Conservation (phyloP, 2,797 vertebrate genomes). For the Spizella passerina region DNA sequence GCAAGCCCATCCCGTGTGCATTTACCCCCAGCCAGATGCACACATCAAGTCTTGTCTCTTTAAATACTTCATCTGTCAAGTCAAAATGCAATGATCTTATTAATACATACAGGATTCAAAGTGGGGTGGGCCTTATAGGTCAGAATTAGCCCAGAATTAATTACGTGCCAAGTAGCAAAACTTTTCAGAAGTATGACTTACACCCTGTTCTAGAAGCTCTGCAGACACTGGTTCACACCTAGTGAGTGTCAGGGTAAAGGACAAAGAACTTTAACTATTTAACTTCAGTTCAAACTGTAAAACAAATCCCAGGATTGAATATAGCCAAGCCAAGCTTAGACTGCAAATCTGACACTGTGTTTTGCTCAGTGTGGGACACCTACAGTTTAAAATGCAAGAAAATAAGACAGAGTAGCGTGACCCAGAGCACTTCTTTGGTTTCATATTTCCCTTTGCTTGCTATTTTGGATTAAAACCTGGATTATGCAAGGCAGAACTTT, state of each 20-base stretch:
- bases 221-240: background rate
- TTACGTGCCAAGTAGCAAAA: background rate
- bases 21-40: constrained; percentile 48
- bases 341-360: background rate
- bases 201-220: background rate
- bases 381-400: background rate
- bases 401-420: background rate
- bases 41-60: constrained; percentile 38
- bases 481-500: background rate
- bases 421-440: background rate
- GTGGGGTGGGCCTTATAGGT: background rate
- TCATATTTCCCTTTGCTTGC: background rate
- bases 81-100: constrained; percentile 6
- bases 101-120: constrained; percentile 6
- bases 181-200: background rate
- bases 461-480: background rate
- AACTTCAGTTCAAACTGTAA: background rate
- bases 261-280: background rate
- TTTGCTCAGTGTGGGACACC: background rate
- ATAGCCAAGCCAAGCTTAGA: background rate
- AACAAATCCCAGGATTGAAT: background rate
- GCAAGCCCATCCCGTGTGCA: constrained; percentile 32
- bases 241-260: background rate
- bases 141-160: constrained; percentile 25
- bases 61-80: constrained; percentile 27